Percentiles rank a stretch among this genome's conserved stretches.
phyloP scores from a whole-genome alignment of 1,140 invertebrate genomes.

The Penaeus indicus region DNA sequence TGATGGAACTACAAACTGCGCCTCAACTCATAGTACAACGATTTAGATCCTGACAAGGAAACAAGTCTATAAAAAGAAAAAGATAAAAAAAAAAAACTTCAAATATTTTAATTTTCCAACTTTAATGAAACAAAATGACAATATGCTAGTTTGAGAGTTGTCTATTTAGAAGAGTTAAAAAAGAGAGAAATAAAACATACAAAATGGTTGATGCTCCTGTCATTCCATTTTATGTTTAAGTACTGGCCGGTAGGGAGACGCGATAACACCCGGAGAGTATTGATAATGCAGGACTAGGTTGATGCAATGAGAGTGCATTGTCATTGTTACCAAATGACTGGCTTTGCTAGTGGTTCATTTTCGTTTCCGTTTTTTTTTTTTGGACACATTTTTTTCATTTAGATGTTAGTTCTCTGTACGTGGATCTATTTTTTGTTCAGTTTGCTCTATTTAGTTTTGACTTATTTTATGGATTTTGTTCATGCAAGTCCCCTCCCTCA shows the following conservation, averaged over 20 bases:
- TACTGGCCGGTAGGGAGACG: too few species aligned
- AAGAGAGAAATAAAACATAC: constrained; percentile 1
- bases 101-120: too few species aligned
- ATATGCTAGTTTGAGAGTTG: too few species aligned
- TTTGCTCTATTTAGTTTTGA: constrained; percentile 30
- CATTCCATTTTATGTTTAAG: neutral
- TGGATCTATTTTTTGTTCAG: neutral
- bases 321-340: constrained; percentile 42
- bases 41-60: too few species aligned
- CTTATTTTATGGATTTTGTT: neutral
- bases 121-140: too few species aligned
- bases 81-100: too few species aligned
- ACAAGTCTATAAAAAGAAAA: too few species aligned
- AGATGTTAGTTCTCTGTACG: neutral
- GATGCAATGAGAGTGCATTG: neutral
- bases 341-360: constrained; percentile 30
- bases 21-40: too few species aligned
- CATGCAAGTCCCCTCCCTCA: constrained; percentile 39
- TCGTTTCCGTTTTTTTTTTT: neutral
- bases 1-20: too few species aligned
- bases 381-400: constrained; percentile 31
- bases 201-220: constrained; percentile 15
- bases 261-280: too few species aligned
- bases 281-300: neutral
- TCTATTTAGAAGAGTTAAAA: too few species aligned